Evolutionary conservation across 2,797 vertebrate species (phyloP).

Genomic region (Eutrigla gurnardus): DNA sequence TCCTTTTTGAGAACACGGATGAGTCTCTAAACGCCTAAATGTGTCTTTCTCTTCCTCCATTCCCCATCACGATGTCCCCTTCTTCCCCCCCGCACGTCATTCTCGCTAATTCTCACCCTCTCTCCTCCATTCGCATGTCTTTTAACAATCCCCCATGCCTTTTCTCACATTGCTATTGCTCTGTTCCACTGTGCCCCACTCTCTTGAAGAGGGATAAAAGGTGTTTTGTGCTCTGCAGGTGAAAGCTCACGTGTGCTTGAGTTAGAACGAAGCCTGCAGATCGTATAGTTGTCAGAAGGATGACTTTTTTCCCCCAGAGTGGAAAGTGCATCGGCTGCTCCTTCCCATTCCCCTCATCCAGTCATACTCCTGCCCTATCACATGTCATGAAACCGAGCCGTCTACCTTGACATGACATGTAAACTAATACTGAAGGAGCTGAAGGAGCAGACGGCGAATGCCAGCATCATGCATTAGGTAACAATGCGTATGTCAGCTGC

Average conservation of each 20-base stretch:
- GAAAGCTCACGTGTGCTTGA: background rate
- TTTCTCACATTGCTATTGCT: conserved; percentile 61
- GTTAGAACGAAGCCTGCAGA: background rate
- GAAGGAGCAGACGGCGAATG: conserved; percentile 26
- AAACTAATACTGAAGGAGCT: conserved; percentile 22
- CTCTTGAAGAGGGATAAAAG: background rate
- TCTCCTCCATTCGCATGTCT: conserved; percentile 42
- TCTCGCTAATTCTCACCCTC: conserved; percentile 73
- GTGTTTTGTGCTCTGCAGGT: background rate
- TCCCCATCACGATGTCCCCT: conserved; percentile 42
- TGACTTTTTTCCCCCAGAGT: conserved; percentile 9
- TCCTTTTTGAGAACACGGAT: background rate
- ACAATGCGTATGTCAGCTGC: background rate
- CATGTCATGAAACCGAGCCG: conserved; percentile 4
- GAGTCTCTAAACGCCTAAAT: background rate
- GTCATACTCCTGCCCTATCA: conserved; percentile 7
- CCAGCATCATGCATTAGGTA: background rate
- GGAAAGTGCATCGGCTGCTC: background rate
- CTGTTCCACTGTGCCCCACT: background rate
- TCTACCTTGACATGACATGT: conserved; percentile 34
- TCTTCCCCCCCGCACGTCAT: conserved; percentile 55
- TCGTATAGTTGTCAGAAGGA: background rate
- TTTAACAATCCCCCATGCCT: conserved; percentile 26
- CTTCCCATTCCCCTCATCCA: conserved; percentile 1
- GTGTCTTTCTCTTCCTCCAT: background rate